Evolutionary conservation across 2,888 invertebrate species (phyloP), one percentile per base, ranked within the genome.

Genomic region (Leptodirus hochenwartii): DNA sequence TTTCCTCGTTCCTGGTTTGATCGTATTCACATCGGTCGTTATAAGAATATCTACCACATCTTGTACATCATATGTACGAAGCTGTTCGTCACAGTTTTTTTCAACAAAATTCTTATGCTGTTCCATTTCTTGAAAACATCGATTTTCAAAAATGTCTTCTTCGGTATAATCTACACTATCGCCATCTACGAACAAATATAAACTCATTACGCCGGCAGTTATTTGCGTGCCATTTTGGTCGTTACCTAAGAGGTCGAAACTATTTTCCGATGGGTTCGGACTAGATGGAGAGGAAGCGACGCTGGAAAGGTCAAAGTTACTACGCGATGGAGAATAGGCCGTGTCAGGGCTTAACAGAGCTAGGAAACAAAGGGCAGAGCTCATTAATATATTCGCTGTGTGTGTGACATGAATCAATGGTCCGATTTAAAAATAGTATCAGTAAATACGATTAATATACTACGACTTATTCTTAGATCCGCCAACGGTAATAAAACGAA

Each of bases 1-100:
- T 43, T 59, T 64, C 41, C 56, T 61, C 17, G 54, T 55, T 2
- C 66, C 65, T 6, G 62, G 61, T 39, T 67, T 56, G 47, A 72
- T 59, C 43, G 58, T 55, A 27, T 60, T 53, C 43, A 65, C 66
- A 44, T 74, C 71, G 9, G 53, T 52, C 20, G 69, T 50, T 16
- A 70, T 49, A 30, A 77, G 58, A 1, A 70, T 69, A 53, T 69
- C 41, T 4, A 46, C 50, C 5, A 59, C 54, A 22, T 43, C 41
- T 9, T 39, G 37, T 2, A 46, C 37, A 22, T 49, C 46, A 29
- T 45, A 44, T n/a, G 47, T 38, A 14, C 37, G 29, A 10, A 36
- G 46, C 39, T 34, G 42, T 43, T 40, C 49, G 33, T 33, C 48
- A 41, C 2, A 43, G 41, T 36, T 47, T 46, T 17, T 56, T 30